Conservation (phyloP, 2,888 invertebrate species). For the Conomelus anceps region DNA sequence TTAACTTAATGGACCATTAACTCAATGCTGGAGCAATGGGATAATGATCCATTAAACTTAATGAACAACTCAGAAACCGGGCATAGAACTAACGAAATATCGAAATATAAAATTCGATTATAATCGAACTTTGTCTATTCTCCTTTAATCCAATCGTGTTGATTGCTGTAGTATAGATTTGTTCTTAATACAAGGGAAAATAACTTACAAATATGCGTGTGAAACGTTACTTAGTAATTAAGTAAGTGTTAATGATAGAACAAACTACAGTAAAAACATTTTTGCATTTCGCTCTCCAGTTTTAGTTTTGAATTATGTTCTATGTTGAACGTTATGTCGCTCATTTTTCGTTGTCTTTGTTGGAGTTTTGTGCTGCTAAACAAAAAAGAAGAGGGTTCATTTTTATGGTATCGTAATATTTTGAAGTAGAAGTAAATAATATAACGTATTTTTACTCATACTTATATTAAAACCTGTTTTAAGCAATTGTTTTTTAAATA, state of each 20-base stretch:
- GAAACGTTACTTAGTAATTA: background rate
- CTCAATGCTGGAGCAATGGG: no score
- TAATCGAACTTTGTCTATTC: no score
- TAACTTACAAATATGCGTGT: background rate
- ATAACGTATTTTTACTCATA: no score
- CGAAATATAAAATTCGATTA: no score
- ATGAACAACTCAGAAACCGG: no score
- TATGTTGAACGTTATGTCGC: background rate
- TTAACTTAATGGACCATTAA: no score
- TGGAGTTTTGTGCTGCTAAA: background rate
- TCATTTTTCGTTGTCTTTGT: background rate
- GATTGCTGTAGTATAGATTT: background rate
- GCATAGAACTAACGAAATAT: no score
- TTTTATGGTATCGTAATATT: background rate
- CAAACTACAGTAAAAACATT: background rate
- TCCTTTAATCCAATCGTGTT: no score
- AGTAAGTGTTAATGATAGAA: background rate
- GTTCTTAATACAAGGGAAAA: background rate
- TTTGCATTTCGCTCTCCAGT: background rate
- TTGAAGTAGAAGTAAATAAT: no score
- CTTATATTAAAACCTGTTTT: no score
- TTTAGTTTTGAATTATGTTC: background rate
- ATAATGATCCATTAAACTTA: no score
- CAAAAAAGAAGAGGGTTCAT: background rate
- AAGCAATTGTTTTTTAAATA: no score